A percentile compares a stretch with the other conserved stretches of the same genome.
Conservation (phyloP, 2,113 vertebrate species). For the Noturus placidus region DNA sequence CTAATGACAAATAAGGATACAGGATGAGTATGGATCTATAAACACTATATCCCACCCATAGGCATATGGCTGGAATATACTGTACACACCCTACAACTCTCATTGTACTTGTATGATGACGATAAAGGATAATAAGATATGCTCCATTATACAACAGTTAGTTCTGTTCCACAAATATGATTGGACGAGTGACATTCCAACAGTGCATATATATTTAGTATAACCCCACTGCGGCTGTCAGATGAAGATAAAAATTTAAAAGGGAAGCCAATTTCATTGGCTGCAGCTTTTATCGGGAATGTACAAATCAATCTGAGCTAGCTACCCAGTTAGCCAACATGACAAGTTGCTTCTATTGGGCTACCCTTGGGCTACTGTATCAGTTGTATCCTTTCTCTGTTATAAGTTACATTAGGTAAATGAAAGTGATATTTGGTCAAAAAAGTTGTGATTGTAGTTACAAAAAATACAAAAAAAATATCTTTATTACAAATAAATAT, state of each 20-base stretch:
- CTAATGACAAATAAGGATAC: background rate
- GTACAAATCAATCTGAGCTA: background rate
- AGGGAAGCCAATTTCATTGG: background rate
- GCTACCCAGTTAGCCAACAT: background rate
- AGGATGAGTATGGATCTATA: background rate
- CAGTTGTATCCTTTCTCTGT: background rate
- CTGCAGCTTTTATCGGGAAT: background rate
- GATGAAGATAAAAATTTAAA: too few relatives aligned
- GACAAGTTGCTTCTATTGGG: too few relatives aligned
- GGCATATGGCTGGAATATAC: background rate
- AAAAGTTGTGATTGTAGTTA: background rate
- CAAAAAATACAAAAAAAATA: background rate
- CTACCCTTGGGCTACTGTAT: too few relatives aligned
- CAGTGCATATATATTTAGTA: background rate
- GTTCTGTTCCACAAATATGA: background rate
- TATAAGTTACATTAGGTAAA: background rate
- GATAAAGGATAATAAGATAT: background rate
- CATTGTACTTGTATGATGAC: background rate
- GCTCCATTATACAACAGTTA: background rate
- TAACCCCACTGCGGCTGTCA: background rate
- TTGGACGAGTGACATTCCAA: background rate
- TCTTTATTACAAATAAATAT: background rate
- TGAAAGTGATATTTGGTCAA: background rate
- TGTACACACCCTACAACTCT: background rate
- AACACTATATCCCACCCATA: background rate